Conservation (phyloP, 2,797 vertebrate species). For the Darevskia mixta region DNA sequence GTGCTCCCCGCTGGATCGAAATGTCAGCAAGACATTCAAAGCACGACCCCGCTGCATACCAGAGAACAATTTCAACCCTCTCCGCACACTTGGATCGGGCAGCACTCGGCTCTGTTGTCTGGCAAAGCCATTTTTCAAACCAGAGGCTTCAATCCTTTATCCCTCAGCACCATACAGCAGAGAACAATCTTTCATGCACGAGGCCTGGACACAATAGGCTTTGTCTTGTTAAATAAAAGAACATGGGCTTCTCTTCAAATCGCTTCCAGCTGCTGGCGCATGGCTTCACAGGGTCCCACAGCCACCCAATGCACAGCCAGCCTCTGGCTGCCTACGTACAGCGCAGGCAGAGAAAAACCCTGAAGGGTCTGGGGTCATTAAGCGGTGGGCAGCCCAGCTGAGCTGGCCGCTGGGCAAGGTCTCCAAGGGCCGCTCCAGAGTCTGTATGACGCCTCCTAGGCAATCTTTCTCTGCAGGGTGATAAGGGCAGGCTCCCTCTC, state of each 20-base stretch:
- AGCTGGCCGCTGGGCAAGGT: not conserved
- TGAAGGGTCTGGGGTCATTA: constrained; percentile 26
- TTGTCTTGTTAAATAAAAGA: constrained; percentile 79
- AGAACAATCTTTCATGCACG: constrained; percentile 65
- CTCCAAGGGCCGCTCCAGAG: no score
- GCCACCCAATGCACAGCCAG: constrained; percentile 65
- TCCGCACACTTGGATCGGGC: constrained; percentile 23
- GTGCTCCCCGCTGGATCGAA: constrained; percentile 61
- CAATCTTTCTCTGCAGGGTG: not conserved
- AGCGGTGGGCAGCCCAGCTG: not conserved
- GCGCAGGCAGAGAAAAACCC: constrained; percentile 16
- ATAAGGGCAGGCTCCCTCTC: not conserved
- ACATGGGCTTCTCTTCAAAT: constrained; percentile 69
- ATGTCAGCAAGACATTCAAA: constrained; percentile 59
- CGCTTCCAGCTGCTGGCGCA: constrained; percentile 77
- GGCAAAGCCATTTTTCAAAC: constrained; percentile 73
- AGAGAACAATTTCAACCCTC: constrained; percentile 59
- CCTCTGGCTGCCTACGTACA: constrained; percentile 75
- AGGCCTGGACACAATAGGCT: constrained; percentile 72
- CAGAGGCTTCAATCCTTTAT: constrained; percentile 68
- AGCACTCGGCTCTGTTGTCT: constrained; percentile 66
- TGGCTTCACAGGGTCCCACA: constrained; percentile 63
- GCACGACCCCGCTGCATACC: constrained; percentile 61
- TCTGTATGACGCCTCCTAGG: not conserved
- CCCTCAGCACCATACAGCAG: constrained; percentile 52